Base-by-base conservation (phyloP, 2,113 vertebrate genomes). In the Chaetodon auriga region DNA sequence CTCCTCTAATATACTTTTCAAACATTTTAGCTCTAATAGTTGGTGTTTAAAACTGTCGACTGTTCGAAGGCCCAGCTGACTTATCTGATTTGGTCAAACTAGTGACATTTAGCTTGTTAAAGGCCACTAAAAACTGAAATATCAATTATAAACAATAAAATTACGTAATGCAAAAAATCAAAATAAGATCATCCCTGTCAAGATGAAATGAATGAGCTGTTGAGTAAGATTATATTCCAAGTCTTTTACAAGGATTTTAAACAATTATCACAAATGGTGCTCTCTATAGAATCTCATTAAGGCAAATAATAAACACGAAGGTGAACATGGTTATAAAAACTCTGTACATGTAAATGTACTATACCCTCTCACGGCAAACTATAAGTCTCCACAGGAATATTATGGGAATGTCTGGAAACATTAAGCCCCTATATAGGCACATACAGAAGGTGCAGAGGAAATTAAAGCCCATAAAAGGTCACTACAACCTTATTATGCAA, bases 401-500 rank as follows among this genome's bases (percentile, higher is more conserved):
- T 12, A 64, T 30, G 13, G 23, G 21, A 35, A 30, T 19, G 18
- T 51, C 23, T 25, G 18, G 1, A 45, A 41, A 19, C 38, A 5
- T 19, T 35, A 38, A 35, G 12, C 45, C 55, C 30, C 30, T 30
- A 30, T n/a, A n/a, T 30, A 21, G 7, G 1, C 10, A 48, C 10
- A 45, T 5, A 23, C 18, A 36, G 5, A 8, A 51, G 2, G 55
- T 30, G 10, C 45, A 48, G 38, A 54, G 14, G 7, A 12, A 68
- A 62, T 62, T 19, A 14, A 23, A 78, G 68, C 9, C 63, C 0
- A 3, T 30, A 12, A 70, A 30, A 77, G 25, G 15, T 48, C 23
- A 69, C 15, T 41, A 53, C 23, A 25, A 3, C 16, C 12, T 6
- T 43, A 64, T 83, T 74, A 58, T 38, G 49, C 36, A 82, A 60